These are phyloP conservation scores for Zelostemma sp. DNA, from an alignment of 1,140 invertebrate species.

Conservation along the genomic window DNA sequence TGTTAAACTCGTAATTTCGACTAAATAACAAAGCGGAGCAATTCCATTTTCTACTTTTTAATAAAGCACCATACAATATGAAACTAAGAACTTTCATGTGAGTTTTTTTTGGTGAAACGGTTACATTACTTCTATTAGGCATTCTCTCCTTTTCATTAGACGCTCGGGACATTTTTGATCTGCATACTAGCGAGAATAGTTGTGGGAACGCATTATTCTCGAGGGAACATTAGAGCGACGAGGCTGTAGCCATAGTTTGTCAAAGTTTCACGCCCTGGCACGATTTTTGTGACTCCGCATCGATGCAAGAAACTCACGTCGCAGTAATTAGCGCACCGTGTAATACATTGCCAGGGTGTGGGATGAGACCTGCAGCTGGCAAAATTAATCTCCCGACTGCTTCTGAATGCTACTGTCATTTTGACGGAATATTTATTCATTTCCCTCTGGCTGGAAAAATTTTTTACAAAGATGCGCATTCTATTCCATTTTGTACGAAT, in stretches of 20 bases:
- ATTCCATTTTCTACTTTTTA: background rate
- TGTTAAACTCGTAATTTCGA: background rate
- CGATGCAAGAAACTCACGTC: slow-evolving; percentile 36
- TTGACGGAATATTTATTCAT: no score
- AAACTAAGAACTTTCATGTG: no score
- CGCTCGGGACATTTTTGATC: slow-evolving; percentile 4
- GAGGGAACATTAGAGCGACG: slow-evolving; percentile 24
- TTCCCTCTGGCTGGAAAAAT: no score
- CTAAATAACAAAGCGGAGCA: background rate
- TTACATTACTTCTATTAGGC: background rate
- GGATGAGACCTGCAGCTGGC: no score
- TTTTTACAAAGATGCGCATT: no score
- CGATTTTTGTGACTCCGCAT: slow-evolving; percentile 33
- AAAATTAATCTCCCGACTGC: no score
- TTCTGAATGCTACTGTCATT: no score
- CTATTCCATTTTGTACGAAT: no score
- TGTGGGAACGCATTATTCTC: slow-evolving; percentile 33
- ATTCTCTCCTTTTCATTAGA: no score
- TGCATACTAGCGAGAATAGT: slow-evolving; percentile 21
- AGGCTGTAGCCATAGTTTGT: slow-evolving; percentile 21
- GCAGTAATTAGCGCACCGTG: slow-evolving; percentile 28
- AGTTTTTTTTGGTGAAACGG: no score
- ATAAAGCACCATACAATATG: background rate
- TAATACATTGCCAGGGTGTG: no score
- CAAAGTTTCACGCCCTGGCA: slow-evolving; percentile 31